A percentile compares a stretch with the other conserved stretches of the same genome.
Conservation (phyloP, 64 coral and sea anemone genomes). For the Montipora sp. region DNA sequence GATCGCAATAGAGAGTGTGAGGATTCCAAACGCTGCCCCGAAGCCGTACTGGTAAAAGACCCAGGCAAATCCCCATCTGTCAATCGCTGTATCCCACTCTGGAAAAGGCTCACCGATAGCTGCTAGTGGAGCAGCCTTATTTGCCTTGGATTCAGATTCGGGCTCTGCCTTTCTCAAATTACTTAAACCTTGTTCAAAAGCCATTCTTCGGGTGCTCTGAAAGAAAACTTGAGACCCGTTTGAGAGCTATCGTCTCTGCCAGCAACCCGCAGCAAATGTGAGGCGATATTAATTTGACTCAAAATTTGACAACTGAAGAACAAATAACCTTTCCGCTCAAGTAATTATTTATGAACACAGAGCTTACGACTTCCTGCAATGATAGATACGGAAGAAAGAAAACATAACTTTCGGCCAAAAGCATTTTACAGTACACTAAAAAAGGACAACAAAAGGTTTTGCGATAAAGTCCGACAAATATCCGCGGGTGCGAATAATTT, state of each 20-base stretch:
- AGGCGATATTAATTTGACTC: neutral
- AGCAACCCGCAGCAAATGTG: neutral
- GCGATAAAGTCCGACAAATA: slow-evolving; percentile 9
- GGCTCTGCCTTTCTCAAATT: neutral
- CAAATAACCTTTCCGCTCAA: neutral
- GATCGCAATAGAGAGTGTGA: neutral
- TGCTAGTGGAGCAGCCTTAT: neutral
- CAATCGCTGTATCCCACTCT: slow-evolving; percentile 43
- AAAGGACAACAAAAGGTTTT: neutral
- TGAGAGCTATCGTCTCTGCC: neutral
- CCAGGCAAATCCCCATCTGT: slow-evolving; percentile 61
- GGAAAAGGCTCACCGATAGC: slow-evolving; percentile 59
- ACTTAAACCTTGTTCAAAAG: neutral
- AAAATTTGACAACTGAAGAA: neutral
- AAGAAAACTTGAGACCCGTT: neutral
- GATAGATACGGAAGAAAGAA: neutral
- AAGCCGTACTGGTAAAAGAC: slow-evolving; percentile 65
- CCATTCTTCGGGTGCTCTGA: neutral
- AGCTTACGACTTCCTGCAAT: neutral
- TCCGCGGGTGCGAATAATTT: neutral
- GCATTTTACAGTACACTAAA: too few species aligned
- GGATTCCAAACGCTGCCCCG: slow-evolving; percentile 21
- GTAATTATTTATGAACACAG: neutral
- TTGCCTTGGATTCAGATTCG: neutral
- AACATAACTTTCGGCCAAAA: neutral